A percentile compares a stretch with the other conserved stretches of the same genome.
Conservation (phyloP, 2,113 vertebrate species). For the Engraulis encrasicolus region DNA sequence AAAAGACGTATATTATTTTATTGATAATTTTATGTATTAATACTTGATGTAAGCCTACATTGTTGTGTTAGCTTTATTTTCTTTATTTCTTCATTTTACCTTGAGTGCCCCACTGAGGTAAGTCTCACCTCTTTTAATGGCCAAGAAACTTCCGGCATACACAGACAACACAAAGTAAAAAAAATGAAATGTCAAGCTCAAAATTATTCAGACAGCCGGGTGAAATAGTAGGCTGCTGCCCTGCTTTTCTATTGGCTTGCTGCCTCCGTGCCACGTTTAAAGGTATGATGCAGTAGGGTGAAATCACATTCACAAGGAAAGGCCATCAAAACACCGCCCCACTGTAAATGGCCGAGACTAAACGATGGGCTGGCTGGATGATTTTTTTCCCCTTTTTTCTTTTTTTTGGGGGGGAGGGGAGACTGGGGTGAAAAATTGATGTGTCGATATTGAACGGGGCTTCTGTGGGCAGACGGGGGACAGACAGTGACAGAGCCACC, state of each 20-base stretch:
- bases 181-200: neutral
- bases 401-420: too few species aligned
- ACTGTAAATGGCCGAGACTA: too few species aligned
- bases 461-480: neutral
- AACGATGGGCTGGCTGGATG: neutral
- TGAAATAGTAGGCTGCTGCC: neutral
- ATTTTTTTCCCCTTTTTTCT: too few species aligned
- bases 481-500: neutral
- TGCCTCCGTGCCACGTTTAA: neutral
- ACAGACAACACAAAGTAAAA: neutral
- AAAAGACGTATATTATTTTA: too few species aligned
- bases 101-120: too few species aligned
- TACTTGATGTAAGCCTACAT: too few species aligned
- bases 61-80: too few species aligned
- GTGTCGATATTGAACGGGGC: neutral
- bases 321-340: neutral
- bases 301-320: neutral
- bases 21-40: too few species aligned
- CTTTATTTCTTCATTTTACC: too few species aligned
- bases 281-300: neutral
- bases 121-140: too few species aligned
- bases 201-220: neutral
- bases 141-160: too few species aligned
- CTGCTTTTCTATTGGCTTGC: neutral
- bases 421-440: conserved; percentile 10